A percentile compares a stretch with the other conserved stretches of the same genome.
phyloP scores from a whole-genome alignment of 2,888 invertebrate genomes.

The Melipona bicolor region DNA sequence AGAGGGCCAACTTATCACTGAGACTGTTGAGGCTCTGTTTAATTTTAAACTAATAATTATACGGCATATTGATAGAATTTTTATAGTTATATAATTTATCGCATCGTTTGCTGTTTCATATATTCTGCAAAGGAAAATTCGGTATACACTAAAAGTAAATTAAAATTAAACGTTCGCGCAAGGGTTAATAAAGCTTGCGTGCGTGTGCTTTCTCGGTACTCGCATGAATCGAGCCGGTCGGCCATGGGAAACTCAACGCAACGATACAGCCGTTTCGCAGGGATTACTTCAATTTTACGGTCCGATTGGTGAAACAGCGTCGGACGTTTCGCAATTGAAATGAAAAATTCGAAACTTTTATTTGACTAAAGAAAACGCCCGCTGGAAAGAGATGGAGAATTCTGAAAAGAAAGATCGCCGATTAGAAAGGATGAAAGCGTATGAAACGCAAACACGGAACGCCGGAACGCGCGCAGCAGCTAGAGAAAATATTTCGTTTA shows the following conservation, averaged over 20 bases:
- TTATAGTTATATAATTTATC: too few species aligned
- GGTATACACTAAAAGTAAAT: too few species aligned
- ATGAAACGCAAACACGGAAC: conserved; percentile 52
- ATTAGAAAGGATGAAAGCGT: conserved; percentile 53
- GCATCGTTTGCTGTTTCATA: too few species aligned
- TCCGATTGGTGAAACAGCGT: conserved; percentile 30
- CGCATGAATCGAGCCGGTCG: background rate
- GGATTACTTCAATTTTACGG: conserved; percentile 50
- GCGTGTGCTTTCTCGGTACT: too few species aligned
- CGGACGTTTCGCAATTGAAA: conserved; percentile 29
- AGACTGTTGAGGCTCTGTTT: too few species aligned
- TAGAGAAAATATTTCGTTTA: conserved; percentile 16
- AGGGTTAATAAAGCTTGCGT: too few species aligned
- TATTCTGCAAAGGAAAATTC: too few species aligned
- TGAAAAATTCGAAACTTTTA: conserved; percentile 38
- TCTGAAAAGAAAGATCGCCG: conserved; percentile 41
- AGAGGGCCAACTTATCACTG: too few species aligned
- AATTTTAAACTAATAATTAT: too few species aligned
- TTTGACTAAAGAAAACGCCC: conserved; percentile 31
- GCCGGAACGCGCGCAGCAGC: background rate
- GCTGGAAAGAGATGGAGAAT: background rate
- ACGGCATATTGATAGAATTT: too few species aligned
- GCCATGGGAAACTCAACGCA: background rate
- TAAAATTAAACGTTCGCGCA: too few species aligned
- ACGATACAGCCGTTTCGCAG: conserved; percentile 22